Base-by-base conservation (phyloP, 2,113 vertebrate species). In the Gobio gobio region DNA sequence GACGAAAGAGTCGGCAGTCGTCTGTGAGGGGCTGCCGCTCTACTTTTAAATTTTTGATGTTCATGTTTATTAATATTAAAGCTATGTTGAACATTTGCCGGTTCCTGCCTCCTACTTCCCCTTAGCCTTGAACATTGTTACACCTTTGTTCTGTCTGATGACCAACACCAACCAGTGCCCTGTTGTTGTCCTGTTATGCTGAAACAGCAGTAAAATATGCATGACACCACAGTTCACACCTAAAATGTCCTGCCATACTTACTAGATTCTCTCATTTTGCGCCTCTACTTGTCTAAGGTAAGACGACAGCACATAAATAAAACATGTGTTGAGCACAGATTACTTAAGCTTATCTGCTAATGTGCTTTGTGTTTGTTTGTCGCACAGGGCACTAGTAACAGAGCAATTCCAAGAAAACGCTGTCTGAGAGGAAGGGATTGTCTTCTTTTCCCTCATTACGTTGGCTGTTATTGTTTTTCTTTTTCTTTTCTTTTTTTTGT, bases 261-360 rank as follows among this genome's bases (percentile, higher is more conserved):
- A 86, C 56, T n/a, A 72, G 78, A 56, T 24, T 89, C 76, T 76
- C 74, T 78, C 86, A 29, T 84, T 78, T 83, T 61, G 61, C 61
- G 14, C 82, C 20, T 20, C 43, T 82, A n/a, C 59, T 61, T n/a
- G 68, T 84, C 82, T 56, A 45, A 66, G 10, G n/a, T 49, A 1
- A 9, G 66, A 78, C 33, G 73, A 83, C 72, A 54, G 83, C 59
- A 77, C 80, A 89, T 89, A 68, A 83, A 83, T 77, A 85, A 74
- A 84, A 85, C 83, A 86, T 78, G 40, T 87, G 83, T 87, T 79
- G 29, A 22, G 24, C 61, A 26, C 58, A 45, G 85, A 89, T 82
- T 85, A 78, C 56, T 59, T 24, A 51, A 74, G 68, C 81, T 68
- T 75, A 83, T 85, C 56, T 82, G 85, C 54, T 84, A 84, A 86